A percentile compares a stretch with the other conserved stretches of the same genome.
Evolutionary conservation across 2,113 vertebrate genomes (phyloP).

Genomic region (Archocentrus centrarchus): DNA sequence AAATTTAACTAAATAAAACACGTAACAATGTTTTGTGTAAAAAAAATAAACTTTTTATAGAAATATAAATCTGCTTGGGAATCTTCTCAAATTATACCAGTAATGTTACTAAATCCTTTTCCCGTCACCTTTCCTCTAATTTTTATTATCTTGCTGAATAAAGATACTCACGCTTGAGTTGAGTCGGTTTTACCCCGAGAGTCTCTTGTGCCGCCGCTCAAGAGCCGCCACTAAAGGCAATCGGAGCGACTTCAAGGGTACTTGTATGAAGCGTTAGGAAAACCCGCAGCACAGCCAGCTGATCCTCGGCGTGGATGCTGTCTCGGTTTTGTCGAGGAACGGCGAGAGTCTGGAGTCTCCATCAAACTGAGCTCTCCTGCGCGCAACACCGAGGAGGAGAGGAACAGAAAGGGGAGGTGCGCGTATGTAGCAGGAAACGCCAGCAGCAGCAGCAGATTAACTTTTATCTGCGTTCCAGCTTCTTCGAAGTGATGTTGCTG

Average conservation of each 20-base stretch:
- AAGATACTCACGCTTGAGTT: slow-evolving; percentile 55
- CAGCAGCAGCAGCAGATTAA: neutral
- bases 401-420: slow-evolving; percentile 3
- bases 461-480: neutral
- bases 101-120: neutral
- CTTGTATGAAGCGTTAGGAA: neutral
- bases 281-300: neutral
- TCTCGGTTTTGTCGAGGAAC: neutral
- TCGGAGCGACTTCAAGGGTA: neutral
- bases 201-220: neutral
- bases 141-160: neutral
- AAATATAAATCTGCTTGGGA: neutral
- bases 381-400: neutral
- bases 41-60: neutral
- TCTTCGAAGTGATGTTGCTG: neutral
- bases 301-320: neutral
- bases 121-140: neutral
- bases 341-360: slow-evolving; percentile 31
- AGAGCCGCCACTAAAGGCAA: neutral
- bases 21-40: no score
- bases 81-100: neutral
- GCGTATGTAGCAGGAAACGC: neutral
- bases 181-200: slow-evolving; percentile 6
- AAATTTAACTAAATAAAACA: neutral
- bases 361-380: slow-evolving; percentile 41